phyloP scores from a whole-genome alignment of 2,113 vertebrate species.

The Lophotis ruficrista region DNA sequence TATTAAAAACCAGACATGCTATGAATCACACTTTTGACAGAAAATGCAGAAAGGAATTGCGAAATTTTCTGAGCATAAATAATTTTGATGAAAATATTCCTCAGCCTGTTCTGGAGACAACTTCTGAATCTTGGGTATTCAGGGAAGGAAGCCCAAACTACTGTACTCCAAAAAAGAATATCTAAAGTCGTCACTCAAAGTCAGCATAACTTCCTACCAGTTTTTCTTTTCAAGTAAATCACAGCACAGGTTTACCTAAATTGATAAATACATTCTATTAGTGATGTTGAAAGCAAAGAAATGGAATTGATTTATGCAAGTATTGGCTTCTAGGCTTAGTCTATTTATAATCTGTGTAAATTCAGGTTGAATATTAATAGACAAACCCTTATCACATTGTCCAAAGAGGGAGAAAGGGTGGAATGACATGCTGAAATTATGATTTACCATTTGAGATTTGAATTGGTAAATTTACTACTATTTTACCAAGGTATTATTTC shows the following conservation, averaged over 20 bases:
- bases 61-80: neutral
- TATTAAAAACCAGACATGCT: neutral
- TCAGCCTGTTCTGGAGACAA: neutral
- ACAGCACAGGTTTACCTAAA: neutral
- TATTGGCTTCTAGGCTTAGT: neutral
- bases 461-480: neutral
- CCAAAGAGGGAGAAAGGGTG: neutral
- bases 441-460: neutral
- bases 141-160: neutral
- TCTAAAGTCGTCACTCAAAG: neutral
- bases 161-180: neutral
- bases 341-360: neutral
- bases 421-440: neutral
- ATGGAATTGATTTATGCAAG: neutral
- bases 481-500: neutral
- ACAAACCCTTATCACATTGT: neutral
- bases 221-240: neutral
- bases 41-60: neutral
- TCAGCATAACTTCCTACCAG: neutral
- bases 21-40: neutral
- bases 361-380: neutral
- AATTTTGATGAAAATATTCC: neutral
- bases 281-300: neutral
- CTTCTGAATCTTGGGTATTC: neutral
- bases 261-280: neutral